Base-by-base conservation (phyloP, 2,797 vertebrate genomes). In the Gastrophryne carolinensis region DNA sequence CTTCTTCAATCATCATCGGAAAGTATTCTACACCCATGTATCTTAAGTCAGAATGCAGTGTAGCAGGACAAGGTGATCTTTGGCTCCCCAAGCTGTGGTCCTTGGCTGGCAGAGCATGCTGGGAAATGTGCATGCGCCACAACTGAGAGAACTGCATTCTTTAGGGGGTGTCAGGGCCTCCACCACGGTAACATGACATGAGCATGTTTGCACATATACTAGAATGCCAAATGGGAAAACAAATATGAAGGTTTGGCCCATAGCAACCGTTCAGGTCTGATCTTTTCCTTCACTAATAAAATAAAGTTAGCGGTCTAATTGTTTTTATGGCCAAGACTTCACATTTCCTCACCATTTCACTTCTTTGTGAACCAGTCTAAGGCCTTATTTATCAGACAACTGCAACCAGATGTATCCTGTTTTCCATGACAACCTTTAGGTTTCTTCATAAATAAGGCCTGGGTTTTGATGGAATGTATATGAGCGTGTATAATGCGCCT, bases 391-490 rank as follows among this genome's bases (percentile, higher is more conserved):
- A n/a, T n/a, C n/a, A n/a, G n/a, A n/a, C n/a, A n/a, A n/a, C n/a
- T n/a, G n/a, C n/a, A n/a, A n/a, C n/a, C n/a, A n/a, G n/a, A n/a
- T n/a, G n/a, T n/a, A n/a, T n/a, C n/a, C n/a, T n/a, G n/a, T n/a
- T n/a, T n/a, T n/a, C n/a, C n/a, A n/a, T n/a, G n/a, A n/a, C n/a
- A n/a, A n/a, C n/a, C n/a, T n/a, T n/a, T n/a, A n/a, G n/a, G n/a
- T n/a, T n/a, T n/a, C 15, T 5, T n/a, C 5, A 44, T 44, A 44
- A 44, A 44, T n/a, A 17, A 44, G 39, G 44, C 86, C 83, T 67
- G 24, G 84, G 84, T 86, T 87, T 84, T 84, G 84, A 90, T 85
- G 87, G 89, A 90, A 90, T 86, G 90, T 89, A 88, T 88, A 90
- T 89, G 85, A 88, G 91, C 88, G 90, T 84, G 84, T 86, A n/a